phyloP scores from a whole-genome alignment of 2,797 vertebrate genomes.

The Neoniphon sammara region DNA sequence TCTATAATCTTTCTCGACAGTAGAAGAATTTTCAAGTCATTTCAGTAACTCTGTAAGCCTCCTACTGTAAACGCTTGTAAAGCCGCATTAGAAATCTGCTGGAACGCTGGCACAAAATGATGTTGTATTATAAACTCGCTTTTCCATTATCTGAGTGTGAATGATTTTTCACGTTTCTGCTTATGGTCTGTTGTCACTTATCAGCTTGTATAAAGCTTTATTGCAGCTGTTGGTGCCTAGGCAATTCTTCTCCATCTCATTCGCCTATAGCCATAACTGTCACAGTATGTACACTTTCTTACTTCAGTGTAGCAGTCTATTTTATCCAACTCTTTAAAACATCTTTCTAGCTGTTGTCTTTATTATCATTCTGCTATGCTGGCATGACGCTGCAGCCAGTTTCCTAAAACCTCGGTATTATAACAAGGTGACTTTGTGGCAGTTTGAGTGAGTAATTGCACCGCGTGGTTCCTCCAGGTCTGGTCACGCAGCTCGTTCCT shows the following conservation, averaged over 20 bases:
- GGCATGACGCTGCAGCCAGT: constrained; percentile 35
- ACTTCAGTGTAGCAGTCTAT: constrained; percentile 45
- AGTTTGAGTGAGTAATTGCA: constrained; percentile 54
- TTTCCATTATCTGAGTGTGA: constrained; percentile 61
- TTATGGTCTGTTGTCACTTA: constrained; percentile 65
- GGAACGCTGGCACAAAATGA: constrained; percentile 39
- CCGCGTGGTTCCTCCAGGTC: constrained; percentile 63
- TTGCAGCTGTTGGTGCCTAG: constrained; percentile 40
- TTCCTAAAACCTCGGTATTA: constrained; percentile 49
- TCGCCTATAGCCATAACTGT: constrained; percentile 57
- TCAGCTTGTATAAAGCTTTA: constrained; percentile 52
- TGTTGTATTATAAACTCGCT: constrained; percentile 52
- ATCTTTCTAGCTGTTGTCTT: constrained; percentile 32
- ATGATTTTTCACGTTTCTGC: constrained; percentile 59
- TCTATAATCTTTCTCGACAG: constrained; percentile 23
- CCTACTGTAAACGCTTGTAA: constrained; percentile 37
- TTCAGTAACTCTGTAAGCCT: constrained; percentile 43
- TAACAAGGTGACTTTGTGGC: constrained; percentile 73
- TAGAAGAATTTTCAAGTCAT: constrained; percentile 19
- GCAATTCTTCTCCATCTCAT: constrained; percentile 56
- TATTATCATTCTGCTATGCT: constrained; percentile 58
- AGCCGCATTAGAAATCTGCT: constrained; percentile 41
- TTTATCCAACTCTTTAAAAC: constrained; percentile 35
- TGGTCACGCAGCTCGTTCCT: constrained; percentile 52
- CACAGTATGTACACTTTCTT: constrained; percentile 27